These are phyloP conservation scores for human DNA, from an alignment of 2,113 vertebrate genomes.

Conservation along the genomic window GRCh38 chr22:45124501-45125000, in stretches of 20 bases:
- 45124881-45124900: not conserved
- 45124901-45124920: not conserved
- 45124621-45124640: not conserved
- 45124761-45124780: fast-evolving
- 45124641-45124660: not conserved
- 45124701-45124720: not conserved
- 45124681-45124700: not conserved
- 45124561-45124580: not conserved
- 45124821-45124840: not conserved
- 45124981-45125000: not conserved
- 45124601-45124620: not conserved
- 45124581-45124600: not conserved
- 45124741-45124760: not conserved
- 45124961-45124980: not conserved
- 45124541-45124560: not conserved
- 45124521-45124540: not conserved
- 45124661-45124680: not conserved
- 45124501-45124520: not conserved
- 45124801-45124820: not conserved
- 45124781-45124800: too few relatives aligned
- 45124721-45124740: fast-evolving
- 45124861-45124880: not conserved
- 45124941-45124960: not conserved
- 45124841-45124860: not conserved
- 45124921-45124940: not conserved